Base-by-base conservation (phyloP, 2,888 invertebrate species). In the Leptodirus hochenwartii region DNA sequence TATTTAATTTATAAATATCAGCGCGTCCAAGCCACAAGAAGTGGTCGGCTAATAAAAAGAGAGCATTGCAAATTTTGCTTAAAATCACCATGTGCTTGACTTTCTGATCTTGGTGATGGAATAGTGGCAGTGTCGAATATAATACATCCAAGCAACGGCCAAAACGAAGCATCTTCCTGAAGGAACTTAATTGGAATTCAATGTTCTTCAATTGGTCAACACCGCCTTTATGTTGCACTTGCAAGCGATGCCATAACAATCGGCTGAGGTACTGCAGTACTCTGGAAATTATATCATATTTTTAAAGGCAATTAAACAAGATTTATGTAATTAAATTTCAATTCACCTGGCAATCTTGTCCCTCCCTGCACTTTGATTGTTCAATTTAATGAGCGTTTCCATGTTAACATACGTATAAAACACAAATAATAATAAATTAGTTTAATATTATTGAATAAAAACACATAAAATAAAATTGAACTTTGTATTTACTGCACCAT, bases 21-120 rank as follows among this genome's bases (percentile, higher is more conserved):
- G 74, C 70, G 42, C 75, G 66, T 3, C 79, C 74, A 3, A 87
- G 56, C 82, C 88, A 90, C 17, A 88, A 66, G 17, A 88, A 62
- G 47, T 91, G 87, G 51, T 91, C 91, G 9, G 81, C 71, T 26
- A 87, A 58, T 3, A 91, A 61, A 46, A 73, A 91, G 15, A 85
- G 49, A 0, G 82, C 69, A 49, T 77, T 74, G 15, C 79, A 67
- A 29, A 90, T 60, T 58, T 80, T 82, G 36, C 84, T 77, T 29
- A 84, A 47, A 0, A 82, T 80, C 17, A 84, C 51, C 15, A 78
- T 74, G 6, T 75, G 51, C 39, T 79, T 65, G 12, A 87, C 54
- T 3, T 70, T 60, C 10, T 69, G 47, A 47, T 88, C 76, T 15
- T 73, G 69, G 48, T 84, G 67, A 37, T 78, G 69, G 35, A 82